Evolutionary conservation across 2,888 invertebrate genomes (phyloP), one percentile per base, ranked within the genome.

Genomic region (Atethmia centrago): DNA sequence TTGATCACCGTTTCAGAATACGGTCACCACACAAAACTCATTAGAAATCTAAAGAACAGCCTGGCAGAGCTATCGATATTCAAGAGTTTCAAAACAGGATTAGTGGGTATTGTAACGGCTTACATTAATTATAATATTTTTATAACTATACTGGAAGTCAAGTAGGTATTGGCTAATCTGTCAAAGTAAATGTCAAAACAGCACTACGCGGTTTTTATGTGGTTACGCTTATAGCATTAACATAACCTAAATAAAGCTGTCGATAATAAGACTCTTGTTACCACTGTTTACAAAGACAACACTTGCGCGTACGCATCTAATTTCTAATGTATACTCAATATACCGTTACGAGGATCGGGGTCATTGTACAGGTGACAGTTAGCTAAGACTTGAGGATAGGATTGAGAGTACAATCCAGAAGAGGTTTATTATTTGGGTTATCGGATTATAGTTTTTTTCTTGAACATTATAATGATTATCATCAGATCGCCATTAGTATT

Each of bases 281-380:
- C 36, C 49, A 36, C 19, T 71, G 49, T 64, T 70, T 63, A 79
- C 74, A 61, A 28, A 79, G 58, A 53, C n/a, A 36, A 42, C 58
- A 64, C 42, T 45, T 53, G 56, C 40, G 42, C 51, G 21, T 47
- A 25, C 70, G 53, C 59, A 69, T 76, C 69, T 79, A 82, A 82
- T 82, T 82, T 79, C 61, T 70, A 67, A 79, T 69, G 79, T 79
- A 63, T 59, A 72, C 66, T 77, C 65, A 56, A 56, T 64, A 47
- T 47, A 72, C 80, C 55, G 82, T 82, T 82, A 79, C n/a, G 61
- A 81, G 62, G 75, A 73, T 76, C 47, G 79, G 69, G 82, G 82
- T 76, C 82, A 82, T 56, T 67, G 82, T 51, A 36, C 82, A 21
- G 36, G 42, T 66, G 69, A 74, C 77, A 74, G 67, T 64, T 56